Evolutionary conservation across 1,140 invertebrate species (phyloP), one percentile per base, ranked within the genome.

Genomic region (Cryptotermes secundus): DNA sequence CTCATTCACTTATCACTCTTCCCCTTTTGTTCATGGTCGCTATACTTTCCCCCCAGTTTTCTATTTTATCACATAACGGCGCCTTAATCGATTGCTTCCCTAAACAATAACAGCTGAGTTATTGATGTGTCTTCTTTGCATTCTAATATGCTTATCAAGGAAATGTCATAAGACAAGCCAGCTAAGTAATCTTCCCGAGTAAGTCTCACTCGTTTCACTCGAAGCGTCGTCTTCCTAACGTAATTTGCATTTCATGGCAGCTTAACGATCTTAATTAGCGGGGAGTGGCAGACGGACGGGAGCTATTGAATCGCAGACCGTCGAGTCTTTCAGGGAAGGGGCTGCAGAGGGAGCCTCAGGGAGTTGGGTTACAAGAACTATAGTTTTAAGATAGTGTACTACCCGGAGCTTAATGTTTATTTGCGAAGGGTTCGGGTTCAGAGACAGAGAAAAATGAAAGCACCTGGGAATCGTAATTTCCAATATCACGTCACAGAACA

Each of bases 181-280:
- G 59, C 59, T 31, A 31, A 72, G 59, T 72, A 72, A 72, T 72
- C 45, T 49, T 22, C 16, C 45, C 14, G 1, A 0, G 45, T 19
- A 49, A 49, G 45, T 49, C 81, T 45, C 81, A 80, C 34, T 36
- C 42, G 42, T 45, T 31, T 45, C 26, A 45, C 81, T 82, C 31
- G 35, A 4, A 36, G 42, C 81, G 10, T 82, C 81, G 81, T 53
- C 81, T 82, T 82, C 26, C 81, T 36, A 82, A 82, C 81, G 81
- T 82, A 36, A 82, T 82, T 82, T 82, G 81, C 81, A 82, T 49
- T 82, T 82, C 81, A 82, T 82, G 81, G 81, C 81, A 82, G 81
- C 81, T 82, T 82, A 82, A 82, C 81, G 81, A 49, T 49, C 81
- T 82, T 82, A 82, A 82, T 82, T 82, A 82, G 81, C 38, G 38